Evolutionary conservation across 2,888 invertebrate species (phyloP).

Genomic region (Hydrotaea cyrtoneurina): DNA sequence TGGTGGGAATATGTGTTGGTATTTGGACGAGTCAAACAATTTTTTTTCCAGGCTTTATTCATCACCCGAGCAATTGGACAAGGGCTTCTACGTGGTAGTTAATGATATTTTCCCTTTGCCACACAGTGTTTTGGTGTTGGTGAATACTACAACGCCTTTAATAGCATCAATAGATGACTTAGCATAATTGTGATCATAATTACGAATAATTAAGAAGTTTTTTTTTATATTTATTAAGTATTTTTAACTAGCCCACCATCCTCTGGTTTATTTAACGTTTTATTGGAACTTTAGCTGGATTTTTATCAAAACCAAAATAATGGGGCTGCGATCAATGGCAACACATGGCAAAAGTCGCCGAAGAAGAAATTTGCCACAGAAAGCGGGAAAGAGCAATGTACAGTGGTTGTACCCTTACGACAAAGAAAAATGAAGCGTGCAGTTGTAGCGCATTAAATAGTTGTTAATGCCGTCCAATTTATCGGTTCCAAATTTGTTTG

Average conservation of each 20-base stretch:
- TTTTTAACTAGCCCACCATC: background rate
- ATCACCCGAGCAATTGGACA: slow-evolving; percentile 82
- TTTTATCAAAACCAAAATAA: too few relatives aligned
- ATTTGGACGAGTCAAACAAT: too few relatives aligned
- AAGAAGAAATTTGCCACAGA: too few relatives aligned
- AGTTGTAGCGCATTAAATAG: too few relatives aligned
- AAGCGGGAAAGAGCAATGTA: too few relatives aligned
- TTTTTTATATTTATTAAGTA: background rate
- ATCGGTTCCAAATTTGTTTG: too few relatives aligned
- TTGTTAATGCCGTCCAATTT: too few relatives aligned
- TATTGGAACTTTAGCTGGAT: background rate
- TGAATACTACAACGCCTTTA: slow-evolving; percentile 84
- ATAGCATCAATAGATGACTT: slow-evolving; percentile 76
- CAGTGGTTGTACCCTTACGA: too few relatives aligned
- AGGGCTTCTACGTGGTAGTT: slow-evolving; percentile 83
- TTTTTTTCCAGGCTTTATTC: slow-evolving; percentile 81
- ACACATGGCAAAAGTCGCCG: too few relatives aligned
- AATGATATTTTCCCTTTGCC: slow-evolving; percentile 83
- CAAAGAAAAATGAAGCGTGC: too few relatives aligned
- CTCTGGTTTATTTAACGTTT: background rate
- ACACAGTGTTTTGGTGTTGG: slow-evolving; percentile 83
- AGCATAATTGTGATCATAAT: slow-evolving; percentile 11
- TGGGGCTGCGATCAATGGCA: too few relatives aligned
- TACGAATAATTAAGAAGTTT: background rate
- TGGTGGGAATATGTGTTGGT: background rate